These are phyloP conservation scores for Nothoprocta perdicaria DNA, from an alignment of 2,113 vertebrate species.

Conservation along the genomic window DNA sequence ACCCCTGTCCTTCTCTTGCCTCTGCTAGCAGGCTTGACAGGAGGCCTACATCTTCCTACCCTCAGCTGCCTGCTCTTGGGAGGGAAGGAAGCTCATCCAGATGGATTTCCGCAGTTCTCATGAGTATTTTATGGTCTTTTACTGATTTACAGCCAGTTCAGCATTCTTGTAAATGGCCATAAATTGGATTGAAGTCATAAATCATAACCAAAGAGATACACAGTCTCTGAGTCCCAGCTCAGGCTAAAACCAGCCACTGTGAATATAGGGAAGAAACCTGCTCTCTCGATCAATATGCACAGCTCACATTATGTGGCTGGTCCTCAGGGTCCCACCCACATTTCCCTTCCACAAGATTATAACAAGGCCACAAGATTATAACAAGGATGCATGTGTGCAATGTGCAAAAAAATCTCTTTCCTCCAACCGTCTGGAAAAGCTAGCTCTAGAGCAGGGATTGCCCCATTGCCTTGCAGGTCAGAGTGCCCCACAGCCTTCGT, in stretches of 20 bases:
- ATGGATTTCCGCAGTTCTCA: constrained; percentile 81
- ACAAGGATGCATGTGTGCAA: fast-evolving
- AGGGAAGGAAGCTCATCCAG: constrained; percentile 75
- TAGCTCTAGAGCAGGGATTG: background rate
- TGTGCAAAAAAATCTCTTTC: background rate
- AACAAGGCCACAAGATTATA: background rate
- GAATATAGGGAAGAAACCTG: constrained; percentile 77
- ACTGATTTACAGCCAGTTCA: constrained; percentile 85
- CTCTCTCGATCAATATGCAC: constrained; percentile 63
- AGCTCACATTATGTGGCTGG: background rate
- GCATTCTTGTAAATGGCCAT: constrained; percentile 85
- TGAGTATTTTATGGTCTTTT: constrained; percentile 83
- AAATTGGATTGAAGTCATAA: constrained; percentile 86
- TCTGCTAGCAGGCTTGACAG: background rate
- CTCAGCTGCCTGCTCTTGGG: constrained; percentile 71
- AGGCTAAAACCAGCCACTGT: constrained; percentile 73
- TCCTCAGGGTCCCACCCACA: background rate
- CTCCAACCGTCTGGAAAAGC: background rate
- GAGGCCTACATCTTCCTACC: constrained; percentile 55
- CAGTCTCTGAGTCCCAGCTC: constrained; percentile 70
- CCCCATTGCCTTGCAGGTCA: background rate
- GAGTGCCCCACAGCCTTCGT: background rate
- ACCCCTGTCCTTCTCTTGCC: background rate
- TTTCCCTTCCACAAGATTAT: background rate
- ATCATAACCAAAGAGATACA: constrained; percentile 77